These are phyloP conservation scores for Micropoecilia bifurca DNA, from an alignment of 2,797 vertebrate species.

Conservation along the genomic window DNA sequence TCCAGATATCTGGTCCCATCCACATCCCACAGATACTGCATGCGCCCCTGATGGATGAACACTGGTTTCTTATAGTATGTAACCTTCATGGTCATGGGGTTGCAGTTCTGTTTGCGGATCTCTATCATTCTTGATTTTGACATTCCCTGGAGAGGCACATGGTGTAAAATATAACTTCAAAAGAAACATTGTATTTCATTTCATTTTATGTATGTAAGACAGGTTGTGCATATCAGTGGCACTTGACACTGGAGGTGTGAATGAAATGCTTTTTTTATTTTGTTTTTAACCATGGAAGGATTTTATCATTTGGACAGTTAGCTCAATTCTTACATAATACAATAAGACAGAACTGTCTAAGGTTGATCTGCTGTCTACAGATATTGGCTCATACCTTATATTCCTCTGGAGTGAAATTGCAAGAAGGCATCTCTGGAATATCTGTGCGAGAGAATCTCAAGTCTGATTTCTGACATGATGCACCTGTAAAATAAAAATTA, in stretches of 20 bases:
- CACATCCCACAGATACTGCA: slow-evolving; percentile 95
- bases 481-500: slow-evolving; percentile 64
- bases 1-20: slow-evolving; percentile 92
- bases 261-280: not conserved
- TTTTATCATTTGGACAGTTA: not conserved
- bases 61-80: slow-evolving; percentile 88
- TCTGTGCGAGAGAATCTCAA: slow-evolving; percentile 52
- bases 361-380: not conserved
- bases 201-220: not conserved
- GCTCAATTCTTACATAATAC: not conserved
- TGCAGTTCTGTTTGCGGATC: slow-evolving; percentile 81
- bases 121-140: slow-evolving; percentile 82
- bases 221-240: not conserved
- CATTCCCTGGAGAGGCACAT: slow-evolving; percentile 71
- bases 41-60: slow-evolving; percentile 90
- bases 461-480: slow-evolving; percentile 72
- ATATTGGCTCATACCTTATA: slow-evolving; percentile 83
- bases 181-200: not conserved
- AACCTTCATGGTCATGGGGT: slow-evolving; percentile 78
- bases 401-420: slow-evolving; percentile 85
- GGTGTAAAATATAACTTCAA: not conserved
- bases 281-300: not conserved
- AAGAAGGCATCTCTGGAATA: slow-evolving; percentile 86
- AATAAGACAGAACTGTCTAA: not conserved
- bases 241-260: not conserved